These are phyloP conservation scores for Anastrepha ludens DNA, from an alignment of 1,140 invertebrate genomes.

Conservation along the genomic window DNA sequence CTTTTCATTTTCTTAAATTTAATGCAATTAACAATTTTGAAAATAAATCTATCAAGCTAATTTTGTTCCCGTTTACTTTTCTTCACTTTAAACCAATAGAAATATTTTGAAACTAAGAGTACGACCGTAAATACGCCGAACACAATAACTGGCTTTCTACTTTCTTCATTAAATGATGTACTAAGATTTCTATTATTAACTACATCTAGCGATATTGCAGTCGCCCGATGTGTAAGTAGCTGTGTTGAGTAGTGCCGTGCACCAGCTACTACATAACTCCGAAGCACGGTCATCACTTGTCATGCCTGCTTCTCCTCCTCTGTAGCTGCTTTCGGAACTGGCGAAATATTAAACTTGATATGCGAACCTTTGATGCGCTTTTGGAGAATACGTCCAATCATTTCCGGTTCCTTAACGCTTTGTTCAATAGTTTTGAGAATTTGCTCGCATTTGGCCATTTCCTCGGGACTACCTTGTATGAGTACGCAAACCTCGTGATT, in stretches of 20 bases:
- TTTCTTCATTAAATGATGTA: conserved; percentile 3
- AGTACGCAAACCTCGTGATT: conserved; percentile 78
- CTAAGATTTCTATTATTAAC: conserved; percentile 13
- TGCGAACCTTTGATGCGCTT: conserved; percentile 77
- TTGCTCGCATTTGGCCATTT: conserved; percentile 74
- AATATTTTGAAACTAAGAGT: conserved; percentile 26
- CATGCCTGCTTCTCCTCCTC: conserved; percentile 58
- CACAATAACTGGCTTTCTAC: conserved; percentile 36
- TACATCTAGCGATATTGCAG: not conserved
- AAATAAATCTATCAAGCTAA: not conserved
- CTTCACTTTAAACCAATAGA: conserved; percentile 19
- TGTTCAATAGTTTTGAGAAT: conserved; percentile 75
- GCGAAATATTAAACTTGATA: conserved; percentile 78
- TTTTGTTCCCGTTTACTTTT: not conserved
- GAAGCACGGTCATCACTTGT: conserved; percentile 62
- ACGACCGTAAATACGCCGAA: conserved; percentile 21
- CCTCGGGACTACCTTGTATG: conserved; percentile 76
- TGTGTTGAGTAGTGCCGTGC: conserved; percentile 16
- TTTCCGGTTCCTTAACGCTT: conserved; percentile 75
- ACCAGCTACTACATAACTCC: conserved; percentile 35
- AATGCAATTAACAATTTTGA: conserved; percentile 26
- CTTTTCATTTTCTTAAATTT: not conserved
- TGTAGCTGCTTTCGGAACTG: conserved; percentile 60
- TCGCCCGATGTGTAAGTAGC: conserved; percentile 17
- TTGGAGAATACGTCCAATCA: conserved; percentile 76